phyloP scores from a whole-genome alignment of 2,888 invertebrate species.

The Operophtera brumata region DNA sequence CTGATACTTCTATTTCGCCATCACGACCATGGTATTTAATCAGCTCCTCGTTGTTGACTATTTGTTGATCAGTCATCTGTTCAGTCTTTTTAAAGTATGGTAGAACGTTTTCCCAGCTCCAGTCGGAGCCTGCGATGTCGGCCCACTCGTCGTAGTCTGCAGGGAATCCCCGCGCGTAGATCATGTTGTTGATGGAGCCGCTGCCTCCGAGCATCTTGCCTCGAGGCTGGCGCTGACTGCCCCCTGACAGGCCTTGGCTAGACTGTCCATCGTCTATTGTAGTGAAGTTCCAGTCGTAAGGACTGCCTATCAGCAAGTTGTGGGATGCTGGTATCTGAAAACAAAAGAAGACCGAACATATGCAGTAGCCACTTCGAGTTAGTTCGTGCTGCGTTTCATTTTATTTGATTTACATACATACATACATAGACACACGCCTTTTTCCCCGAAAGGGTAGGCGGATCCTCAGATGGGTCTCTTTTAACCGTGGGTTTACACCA shows the following conservation, averaged over 20 bases:
- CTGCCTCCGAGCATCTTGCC: slow-evolving; percentile 66
- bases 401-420: too few relatives aligned
- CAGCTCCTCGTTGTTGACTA: slow-evolving; percentile 49
- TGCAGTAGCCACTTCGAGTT: neutral
- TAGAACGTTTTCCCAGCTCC: slow-evolving; percentile 61
- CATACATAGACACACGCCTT: too few relatives aligned
- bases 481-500: too few relatives aligned
- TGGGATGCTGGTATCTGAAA: slow-evolving; percentile 60
- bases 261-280: slow-evolving; percentile 50
- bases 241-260: slow-evolving; percentile 53
- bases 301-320: slow-evolving; percentile 43
- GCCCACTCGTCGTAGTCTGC: slow-evolving; percentile 67
- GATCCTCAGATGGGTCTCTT: too few relatives aligned
- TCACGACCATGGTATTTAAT: slow-evolving; percentile 51
- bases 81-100: slow-evolving; percentile 66
- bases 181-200: slow-evolving; percentile 67
- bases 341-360: neutral
- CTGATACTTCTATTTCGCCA: slow-evolving; percentile 64
- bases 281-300: slow-evolving; percentile 68
- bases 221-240: slow-evolving; percentile 58
- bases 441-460: too few relatives aligned
- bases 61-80: slow-evolving; percentile 56
- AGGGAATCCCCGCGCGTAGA: slow-evolving; percentile 65
- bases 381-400: too few relatives aligned
- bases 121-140: slow-evolving; percentile 43